These are phyloP conservation scores for Mellilla xanthometata DNA, from an alignment of 2,888 invertebrate species.

Conservation along the genomic window DNA sequence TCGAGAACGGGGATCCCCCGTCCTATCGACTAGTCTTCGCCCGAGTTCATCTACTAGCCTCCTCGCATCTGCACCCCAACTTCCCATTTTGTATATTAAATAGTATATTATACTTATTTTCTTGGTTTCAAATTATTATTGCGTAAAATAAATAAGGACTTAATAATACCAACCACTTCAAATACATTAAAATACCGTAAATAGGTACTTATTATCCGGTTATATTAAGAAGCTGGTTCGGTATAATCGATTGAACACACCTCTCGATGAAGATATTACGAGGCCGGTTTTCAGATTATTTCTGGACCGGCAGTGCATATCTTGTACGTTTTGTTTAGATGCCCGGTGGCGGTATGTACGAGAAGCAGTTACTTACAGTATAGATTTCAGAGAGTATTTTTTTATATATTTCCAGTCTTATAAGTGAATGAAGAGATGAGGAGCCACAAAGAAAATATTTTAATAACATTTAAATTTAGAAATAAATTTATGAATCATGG, in stretches of 20 bases:
- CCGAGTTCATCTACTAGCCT: too few relatives aligned
- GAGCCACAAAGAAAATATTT: too few relatives aligned
- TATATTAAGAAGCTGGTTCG: constrained; percentile 42
- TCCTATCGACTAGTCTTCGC: too few relatives aligned
- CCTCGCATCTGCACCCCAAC: too few relatives aligned
- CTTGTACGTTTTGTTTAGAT: constrained; percentile 29
- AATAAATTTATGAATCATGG: too few relatives aligned
- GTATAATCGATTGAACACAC: constrained; percentile 76
- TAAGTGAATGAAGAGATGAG: too few relatives aligned
- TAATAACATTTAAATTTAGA: too few relatives aligned
- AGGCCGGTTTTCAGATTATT: constrained; percentile 66
- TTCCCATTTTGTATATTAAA: too few relatives aligned
- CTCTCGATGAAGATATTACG: constrained; percentile 78
- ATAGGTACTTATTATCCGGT: constrained; percentile 35
- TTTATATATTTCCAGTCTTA: too few relatives aligned
- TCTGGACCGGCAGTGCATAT: constrained; percentile 51
- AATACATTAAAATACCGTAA: constrained; percentile 32
- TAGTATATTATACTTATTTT: too few relatives aligned
- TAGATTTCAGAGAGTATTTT: background rate
- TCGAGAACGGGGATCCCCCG: too few relatives aligned
- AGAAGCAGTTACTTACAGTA: constrained; percentile 6
- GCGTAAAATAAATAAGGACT: constrained; percentile 23
- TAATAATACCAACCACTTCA: constrained; percentile 15
- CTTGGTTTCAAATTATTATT: too few relatives aligned
- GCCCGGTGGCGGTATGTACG: constrained; percentile 2